Evolutionary conservation across 2,888 invertebrate species (phyloP), one percentile per base, ranked within the genome.

Genomic region (Parnassius mnemosyne): DNA sequence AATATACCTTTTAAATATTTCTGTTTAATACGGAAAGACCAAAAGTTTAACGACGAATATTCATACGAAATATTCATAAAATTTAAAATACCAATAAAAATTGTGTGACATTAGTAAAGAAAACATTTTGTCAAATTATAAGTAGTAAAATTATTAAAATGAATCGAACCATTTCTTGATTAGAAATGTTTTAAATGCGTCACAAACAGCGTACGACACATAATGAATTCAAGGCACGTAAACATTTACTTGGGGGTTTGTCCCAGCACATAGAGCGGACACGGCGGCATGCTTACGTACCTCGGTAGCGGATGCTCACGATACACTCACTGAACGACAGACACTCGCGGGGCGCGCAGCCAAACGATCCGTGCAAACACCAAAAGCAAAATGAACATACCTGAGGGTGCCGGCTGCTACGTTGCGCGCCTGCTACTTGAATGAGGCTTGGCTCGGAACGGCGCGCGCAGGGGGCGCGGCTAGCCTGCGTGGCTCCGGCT

Each of bases 391-490:
- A 87, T 90, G 90, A 83, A 89, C 89, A 85, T 90, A 89, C 89
- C 90, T 89, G 89, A 84, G 87, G 85, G 85, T 86, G 84, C 87
- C 90, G 89, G 89, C 91, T 86, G 89, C 85, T 77, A 86, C 86
- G 79, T 86, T 85, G 85, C 86, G 86, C 87, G 87, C 86, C 87
- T 83, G 87, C 86, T 84, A 90, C 90, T 89, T 89, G 90, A 91
- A 88, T 92, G 91, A 89, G 89, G 83, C 76, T 77, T 92, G 92
- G 87, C 82, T 81, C 79, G 80, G 82, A 71, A 86, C 92, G 92
- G 92, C 93, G 92, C 93, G 92, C 92, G 91, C 89, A 89, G 87
- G 92, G 92, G 91, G 94, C 93, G 93, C 93, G 93, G 87, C 89
- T 79, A 89, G 89, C 86, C 90, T 85, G 89, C 90, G 89, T 89